phyloP scores from a whole-genome alignment of 2,113 vertebrate genomes.

The Myiozetetes cayanensis region DNA sequence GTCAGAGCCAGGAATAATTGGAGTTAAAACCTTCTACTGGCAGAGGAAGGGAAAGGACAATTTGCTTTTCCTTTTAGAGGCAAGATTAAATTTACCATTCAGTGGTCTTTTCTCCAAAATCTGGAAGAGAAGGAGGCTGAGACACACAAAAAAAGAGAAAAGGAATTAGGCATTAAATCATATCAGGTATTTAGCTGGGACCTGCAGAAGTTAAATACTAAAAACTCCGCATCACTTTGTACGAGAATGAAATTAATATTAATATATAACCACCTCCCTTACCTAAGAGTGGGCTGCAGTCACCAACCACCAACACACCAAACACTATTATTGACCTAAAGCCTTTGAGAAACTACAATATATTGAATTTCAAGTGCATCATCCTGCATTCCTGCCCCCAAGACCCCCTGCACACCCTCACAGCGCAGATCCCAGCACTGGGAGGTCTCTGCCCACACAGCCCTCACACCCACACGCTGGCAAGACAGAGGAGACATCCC shows the following conservation, averaged over 20 bases:
- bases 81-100: neutral
- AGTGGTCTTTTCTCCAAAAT: neutral
- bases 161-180: constrained; percentile 3
- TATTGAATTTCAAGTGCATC: neutral
- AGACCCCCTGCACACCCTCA: neutral
- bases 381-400: rapidly evolving
- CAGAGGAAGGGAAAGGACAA: neutral
- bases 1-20: neutral
- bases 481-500: neutral
- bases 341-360: neutral
- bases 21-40: neutral
- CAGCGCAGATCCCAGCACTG: neutral
- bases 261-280: neutral
- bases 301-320: neutral
- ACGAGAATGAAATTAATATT: neutral
- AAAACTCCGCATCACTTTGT: neutral
- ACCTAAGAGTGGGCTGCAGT: neutral
- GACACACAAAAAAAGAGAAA: neutral
- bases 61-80: neutral
- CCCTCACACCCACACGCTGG: neutral
- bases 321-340: neutral
- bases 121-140: neutral
- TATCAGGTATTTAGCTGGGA: neutral
- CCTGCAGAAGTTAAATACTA: neutral
- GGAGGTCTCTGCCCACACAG: neutral